Percentiles rank a stretch among this genome's conserved stretches.
Conservation (phyloP, 92 coral and sea anemone genomes). For the Plumapathes pennacea region DNA sequence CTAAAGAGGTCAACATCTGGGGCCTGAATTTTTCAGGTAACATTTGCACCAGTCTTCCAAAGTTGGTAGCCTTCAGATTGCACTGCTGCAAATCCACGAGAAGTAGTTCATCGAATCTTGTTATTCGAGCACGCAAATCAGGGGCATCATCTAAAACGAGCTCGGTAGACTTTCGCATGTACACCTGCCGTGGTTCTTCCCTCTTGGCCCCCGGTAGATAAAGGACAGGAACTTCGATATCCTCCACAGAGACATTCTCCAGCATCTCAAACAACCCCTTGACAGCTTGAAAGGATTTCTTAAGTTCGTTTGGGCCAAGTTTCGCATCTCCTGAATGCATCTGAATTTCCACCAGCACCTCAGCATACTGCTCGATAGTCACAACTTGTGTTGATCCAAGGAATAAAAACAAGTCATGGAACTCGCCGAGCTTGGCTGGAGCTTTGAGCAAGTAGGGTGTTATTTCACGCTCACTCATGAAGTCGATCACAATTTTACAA, state of each 20-base stretch:
- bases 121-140: constrained; percentile 45
- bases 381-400: constrained; percentile 54
- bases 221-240: not conserved
- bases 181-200: not conserved
- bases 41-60: constrained; percentile 35
- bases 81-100: constrained; percentile 23
- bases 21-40: constrained; percentile 48
- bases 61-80: not conserved
- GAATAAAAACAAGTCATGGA: constrained; percentile 15
- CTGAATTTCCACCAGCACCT: constrained; percentile 41
- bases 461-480: constrained; percentile 26
- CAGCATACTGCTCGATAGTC: constrained; percentile 55
- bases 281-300: constrained; percentile 27
- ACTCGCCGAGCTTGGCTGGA: constrained; percentile 37
- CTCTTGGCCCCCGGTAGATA: constrained; percentile 42
- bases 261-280: constrained; percentile 50
- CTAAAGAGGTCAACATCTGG: constrained; percentile 42
- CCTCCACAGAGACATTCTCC: not conserved
- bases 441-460: constrained; percentile 59
- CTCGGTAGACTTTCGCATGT: constrained; percentile 32
- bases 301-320: constrained; percentile 55
- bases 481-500: constrained; percentile 42
- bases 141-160: constrained; percentile 63
- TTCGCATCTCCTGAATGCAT: not conserved
- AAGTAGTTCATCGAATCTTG: constrained; percentile 3